Percentiles rank a stretch among this genome's conserved stretches.
Conservation (phyloP, 1,140 invertebrate species). For the Dreissena polymorpha region DNA sequence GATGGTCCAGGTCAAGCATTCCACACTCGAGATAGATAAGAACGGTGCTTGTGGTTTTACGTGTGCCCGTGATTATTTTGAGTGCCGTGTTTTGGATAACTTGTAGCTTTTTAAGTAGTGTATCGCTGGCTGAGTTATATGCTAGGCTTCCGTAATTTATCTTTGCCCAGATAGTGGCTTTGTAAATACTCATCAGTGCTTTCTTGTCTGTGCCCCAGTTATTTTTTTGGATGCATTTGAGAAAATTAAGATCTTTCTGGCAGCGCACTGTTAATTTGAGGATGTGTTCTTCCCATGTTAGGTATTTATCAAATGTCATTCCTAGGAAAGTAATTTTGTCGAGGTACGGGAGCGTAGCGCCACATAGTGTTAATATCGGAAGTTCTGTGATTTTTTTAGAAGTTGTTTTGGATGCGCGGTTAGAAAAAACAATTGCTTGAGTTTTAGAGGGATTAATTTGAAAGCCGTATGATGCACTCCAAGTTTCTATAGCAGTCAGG, state of each 20-base stretch:
- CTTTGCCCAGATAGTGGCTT: no score
- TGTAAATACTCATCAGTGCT: background rate
- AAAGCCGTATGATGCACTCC: conserved; percentile 4
- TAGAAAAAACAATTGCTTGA: background rate
- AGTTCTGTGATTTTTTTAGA: background rate
- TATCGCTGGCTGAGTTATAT: background rate
- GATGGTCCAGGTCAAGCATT: no score
- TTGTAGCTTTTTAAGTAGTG: background rate
- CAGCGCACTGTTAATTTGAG: background rate
- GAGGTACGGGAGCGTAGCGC: background rate
- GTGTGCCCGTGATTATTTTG: background rate
- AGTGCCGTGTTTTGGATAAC: background rate
- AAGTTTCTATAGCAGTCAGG: background rate
- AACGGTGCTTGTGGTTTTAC: no score
- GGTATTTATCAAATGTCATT: conserved; percentile 5
- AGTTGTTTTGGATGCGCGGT: conserved; percentile 2
- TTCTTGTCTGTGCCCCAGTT: conserved; percentile 3
- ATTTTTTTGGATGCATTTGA: background rate
- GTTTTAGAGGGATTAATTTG: background rate
- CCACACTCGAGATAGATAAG: no score
- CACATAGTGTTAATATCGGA: background rate
- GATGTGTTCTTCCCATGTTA: conserved; percentile 1
- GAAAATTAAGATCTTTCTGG: background rate
- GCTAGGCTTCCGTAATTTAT: background rate
- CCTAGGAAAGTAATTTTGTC: background rate